These are phyloP conservation scores for Origma solitaria DNA, from an alignment of 2,113 vertebrate species.

Conservation along the genomic window DNA sequence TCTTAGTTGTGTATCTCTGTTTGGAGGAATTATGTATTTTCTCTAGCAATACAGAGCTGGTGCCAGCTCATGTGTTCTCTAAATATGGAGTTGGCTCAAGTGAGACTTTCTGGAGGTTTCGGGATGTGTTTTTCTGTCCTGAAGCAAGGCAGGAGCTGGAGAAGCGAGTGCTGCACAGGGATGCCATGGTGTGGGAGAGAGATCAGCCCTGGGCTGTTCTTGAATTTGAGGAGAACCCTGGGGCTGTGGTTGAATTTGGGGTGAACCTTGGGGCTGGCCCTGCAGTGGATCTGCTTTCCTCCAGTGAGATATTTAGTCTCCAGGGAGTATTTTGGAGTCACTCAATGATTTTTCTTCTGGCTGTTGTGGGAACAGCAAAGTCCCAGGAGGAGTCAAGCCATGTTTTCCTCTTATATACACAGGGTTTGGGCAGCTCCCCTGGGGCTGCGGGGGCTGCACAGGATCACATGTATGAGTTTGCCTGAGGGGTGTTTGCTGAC, in stretches of 20 bases:
- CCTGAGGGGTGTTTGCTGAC: accelerated
- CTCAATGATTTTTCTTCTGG: not conserved
- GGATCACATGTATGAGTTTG: not conserved
- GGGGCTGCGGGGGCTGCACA: accelerated
- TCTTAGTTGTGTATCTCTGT: not conserved
- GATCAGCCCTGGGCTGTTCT: not conserved
- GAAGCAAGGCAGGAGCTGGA: not conserved
- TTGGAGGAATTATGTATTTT: not conserved
- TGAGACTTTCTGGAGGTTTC: not conserved
- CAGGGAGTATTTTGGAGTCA: not conserved
- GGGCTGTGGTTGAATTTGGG: not conserved
- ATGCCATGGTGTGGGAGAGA: accelerated
- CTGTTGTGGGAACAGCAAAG: not conserved
- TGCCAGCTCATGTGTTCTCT: not conserved
- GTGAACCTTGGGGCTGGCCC: not conserved
- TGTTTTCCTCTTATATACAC: not conserved
- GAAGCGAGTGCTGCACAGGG: accelerated
- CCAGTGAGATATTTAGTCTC: not conserved
- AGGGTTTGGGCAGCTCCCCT: not conserved
- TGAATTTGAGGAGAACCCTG: not conserved
- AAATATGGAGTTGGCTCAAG: not conserved
- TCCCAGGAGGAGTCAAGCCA: not conserved
- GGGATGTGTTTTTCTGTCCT: not conserved
- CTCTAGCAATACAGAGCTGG: not conserved
- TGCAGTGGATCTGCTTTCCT: not conserved